phyloP scores from a whole-genome alignment of 2,888 invertebrate genomes.

The Prosopocoilus inquinatus region DNA sequence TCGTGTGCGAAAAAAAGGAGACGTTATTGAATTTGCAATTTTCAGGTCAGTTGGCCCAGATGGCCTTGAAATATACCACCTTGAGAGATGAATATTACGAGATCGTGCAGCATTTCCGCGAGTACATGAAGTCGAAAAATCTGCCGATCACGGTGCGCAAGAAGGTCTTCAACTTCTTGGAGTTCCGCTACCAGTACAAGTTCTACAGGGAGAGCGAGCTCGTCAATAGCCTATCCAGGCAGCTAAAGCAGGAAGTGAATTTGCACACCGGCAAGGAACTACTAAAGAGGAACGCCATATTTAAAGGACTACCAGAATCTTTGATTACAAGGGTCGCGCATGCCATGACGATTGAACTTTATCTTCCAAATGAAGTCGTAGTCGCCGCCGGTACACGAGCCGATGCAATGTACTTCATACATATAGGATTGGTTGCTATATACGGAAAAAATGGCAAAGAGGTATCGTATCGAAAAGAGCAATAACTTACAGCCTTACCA shows the following conservation, averaged over 20 bases:
- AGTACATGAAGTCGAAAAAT: constrained; percentile 50
- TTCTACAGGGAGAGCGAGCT: constrained; percentile 48
- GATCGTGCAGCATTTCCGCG: constrained; percentile 45
- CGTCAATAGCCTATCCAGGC: constrained; percentile 48
- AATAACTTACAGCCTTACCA: no score
- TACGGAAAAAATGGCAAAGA: constrained; percentile 47
- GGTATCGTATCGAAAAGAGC: no score
- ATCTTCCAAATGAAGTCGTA: constrained; percentile 45
- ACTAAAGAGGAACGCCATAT: constrained; percentile 44
- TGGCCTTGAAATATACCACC: constrained; percentile 33
- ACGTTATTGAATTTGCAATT: background rate
- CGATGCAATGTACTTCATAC: constrained; percentile 47
- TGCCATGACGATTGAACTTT: constrained; percentile 43
- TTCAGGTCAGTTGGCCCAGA: constrained; percentile 30
- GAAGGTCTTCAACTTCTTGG: constrained; percentile 44
- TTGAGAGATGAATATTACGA: constrained; percentile 36
- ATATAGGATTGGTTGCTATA: constrained; percentile 50
- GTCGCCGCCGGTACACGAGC: constrained; percentile 43
- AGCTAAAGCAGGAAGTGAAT: constrained; percentile 43
- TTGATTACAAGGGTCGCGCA: constrained; percentile 39
- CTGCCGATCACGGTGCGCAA: constrained; percentile 43
- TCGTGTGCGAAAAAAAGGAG: background rate
- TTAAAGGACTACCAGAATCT: constrained; percentile 42
- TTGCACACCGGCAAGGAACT: constrained; percentile 42
- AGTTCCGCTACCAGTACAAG: constrained; percentile 47